phyloP scores from a whole-genome alignment of 2,888 invertebrate species.

The Heterodera filipjevi region DNA sequence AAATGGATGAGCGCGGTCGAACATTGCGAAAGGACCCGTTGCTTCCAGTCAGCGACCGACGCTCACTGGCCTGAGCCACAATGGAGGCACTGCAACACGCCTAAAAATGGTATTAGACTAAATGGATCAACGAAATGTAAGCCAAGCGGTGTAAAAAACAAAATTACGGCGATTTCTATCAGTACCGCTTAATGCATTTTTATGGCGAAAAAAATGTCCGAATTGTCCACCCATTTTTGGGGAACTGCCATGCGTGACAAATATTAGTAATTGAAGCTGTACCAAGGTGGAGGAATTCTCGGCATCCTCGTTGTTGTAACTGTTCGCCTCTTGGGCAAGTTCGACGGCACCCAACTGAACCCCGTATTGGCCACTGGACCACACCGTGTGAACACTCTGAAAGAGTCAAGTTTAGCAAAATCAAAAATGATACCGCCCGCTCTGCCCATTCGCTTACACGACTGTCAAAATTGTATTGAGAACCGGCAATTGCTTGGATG shows the following conservation, averaged over 20 bases:
- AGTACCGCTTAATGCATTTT: neutral
- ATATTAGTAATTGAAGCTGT: no score
- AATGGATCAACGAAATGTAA: neutral
- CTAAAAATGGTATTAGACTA: constrained; percentile 2
- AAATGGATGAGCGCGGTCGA: constrained; percentile 28
- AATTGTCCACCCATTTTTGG: neutral
- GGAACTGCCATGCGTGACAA: neutral
- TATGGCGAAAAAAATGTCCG: neutral
- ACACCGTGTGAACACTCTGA: constrained; percentile 60
- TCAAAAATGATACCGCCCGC: no score
- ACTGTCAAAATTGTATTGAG: constrained; percentile 67
- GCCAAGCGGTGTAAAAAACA: no score
- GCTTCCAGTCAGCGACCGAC: constrained; percentile 22
- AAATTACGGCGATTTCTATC: no score
- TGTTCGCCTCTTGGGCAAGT: constrained; percentile 15
- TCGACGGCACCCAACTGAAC: constrained; percentile 26
- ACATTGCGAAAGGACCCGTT: constrained; percentile 16
- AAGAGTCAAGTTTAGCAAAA: neutral
- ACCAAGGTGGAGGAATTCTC: constrained; percentile 26
- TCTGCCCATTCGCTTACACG: constrained; percentile 53
- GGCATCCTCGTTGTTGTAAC: constrained; percentile 23
- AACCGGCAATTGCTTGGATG: constrained; percentile 79
- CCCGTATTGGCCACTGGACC: constrained; percentile 51
- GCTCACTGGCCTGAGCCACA: constrained; percentile 26
- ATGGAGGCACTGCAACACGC: constrained; percentile 27